Base-by-base conservation (phyloP, 2,797 vertebrate species). In the Benthosema pterotum region DNA sequence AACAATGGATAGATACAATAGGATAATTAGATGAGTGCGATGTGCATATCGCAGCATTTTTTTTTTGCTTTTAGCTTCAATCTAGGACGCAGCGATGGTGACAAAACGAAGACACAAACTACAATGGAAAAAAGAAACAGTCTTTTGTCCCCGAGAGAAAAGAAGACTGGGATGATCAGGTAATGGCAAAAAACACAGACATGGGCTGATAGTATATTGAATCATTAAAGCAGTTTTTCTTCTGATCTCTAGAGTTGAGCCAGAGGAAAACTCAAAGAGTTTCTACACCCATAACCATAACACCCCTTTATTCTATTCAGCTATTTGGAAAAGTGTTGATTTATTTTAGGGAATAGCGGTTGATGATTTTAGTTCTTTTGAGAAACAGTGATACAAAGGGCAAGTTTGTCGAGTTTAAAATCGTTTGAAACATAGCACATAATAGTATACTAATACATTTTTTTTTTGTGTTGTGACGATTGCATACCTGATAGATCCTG, bases 401-500 rank as follows among this genome's bases (percentile, higher is more conserved):
- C n/a, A n/a, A 83, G 69, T 76, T 83, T 65, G 65, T 78, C 56
- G 75, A 82, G 79, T 85, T 74, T 83, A 56, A 66, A 83, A 77
- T 78, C 65, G 78, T 69, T 83, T 77, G 70, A 66, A 68, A 82
- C 76, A 81, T 75, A n/a, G 75, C 2, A 32, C 72, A 77, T 66
- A n/a, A n/a, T n/a, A n/a, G n/a, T n/a, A n/a, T n/a, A n/a, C n/a
- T n/a, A 79, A 63, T 83, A 83, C 84, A 88, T 87, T 89, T 89
- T n/a, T n/a, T n/a, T n/a, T n/a, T 83, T 86, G 87, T 92, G 91
- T 85, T 88, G 84, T 80, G 43, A 68, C 57, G 87, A 89, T 89
- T 89, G 90, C 93, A 92, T 94, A 94, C 93, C 93, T 94, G 93
- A 91, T 94, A 93, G 88, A 94, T 93, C 93, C 92, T 92, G 91